Evolutionary conservation across 1,140 invertebrate genomes (phyloP), one percentile per base, ranked within the genome.

Genomic region (Melitaea cinxia): DNA sequence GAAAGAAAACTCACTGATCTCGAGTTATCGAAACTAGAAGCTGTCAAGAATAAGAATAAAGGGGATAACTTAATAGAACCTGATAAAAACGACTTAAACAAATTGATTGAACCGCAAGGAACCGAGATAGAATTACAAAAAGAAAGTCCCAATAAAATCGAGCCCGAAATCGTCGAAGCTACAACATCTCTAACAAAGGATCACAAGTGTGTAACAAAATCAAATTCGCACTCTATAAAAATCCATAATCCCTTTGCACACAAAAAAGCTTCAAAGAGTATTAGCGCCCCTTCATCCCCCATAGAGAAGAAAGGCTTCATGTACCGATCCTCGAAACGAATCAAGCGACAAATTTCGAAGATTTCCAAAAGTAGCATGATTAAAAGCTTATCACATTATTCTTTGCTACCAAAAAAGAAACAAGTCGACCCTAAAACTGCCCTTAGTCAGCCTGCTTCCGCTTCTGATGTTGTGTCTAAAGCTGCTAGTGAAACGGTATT

Each of bases 311-410:
- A 80, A 61, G 68, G 80, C 61, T 85, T 89, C 68, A 78, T 91
- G 53, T 85, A 91, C 77, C 86, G 88, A 54, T 89, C 86, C 9
- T 91, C 88, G 21, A 83, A 80, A 72, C 73, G 77, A 45, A 86
- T 91, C 28, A 85, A 84, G 70, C 70, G 73, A 64, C 80, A 89
- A 50, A 61, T 89, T 12, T 88, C 88, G 4, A 89, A 88, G 61
- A 67, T 91, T 63, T 86, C 88, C 7, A 85, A 89, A 59, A 91
- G 78, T 49, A 88, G 70, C 71, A 88, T 89, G 83, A 88, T 91
- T 26, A 89, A 88, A 75, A 91, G 88, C 70, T 72, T 91, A 57
- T 91, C 88, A 4, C 88, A 91, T 64, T 86, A 86, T 60, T 89
- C 88, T 52, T 72, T 91, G 37, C 66, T 83, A 54, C 82, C 87